A percentile compares a stretch with the other conserved stretches of the same genome.
These are phyloP conservation scores for Pomatostomus ruficeps DNA, from an alignment of 2,113 vertebrate species.

Conservation along the genomic window DNA sequence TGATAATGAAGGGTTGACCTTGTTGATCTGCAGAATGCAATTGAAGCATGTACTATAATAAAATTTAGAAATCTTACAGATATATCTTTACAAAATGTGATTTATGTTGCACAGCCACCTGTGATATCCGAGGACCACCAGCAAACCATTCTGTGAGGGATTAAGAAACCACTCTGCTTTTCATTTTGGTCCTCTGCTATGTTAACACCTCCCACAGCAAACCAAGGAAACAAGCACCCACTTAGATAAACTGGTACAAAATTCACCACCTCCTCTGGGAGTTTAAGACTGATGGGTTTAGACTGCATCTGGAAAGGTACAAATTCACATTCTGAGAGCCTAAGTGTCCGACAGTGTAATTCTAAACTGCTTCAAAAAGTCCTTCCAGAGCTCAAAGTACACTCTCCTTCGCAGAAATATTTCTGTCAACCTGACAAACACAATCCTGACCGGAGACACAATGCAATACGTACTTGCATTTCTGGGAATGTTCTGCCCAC, in stretches of 20 bases:
- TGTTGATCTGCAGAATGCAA: background rate
- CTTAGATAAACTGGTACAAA: background rate
- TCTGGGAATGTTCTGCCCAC: background rate
- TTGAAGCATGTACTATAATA: rapidly evolving
- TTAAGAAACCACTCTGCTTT: background rate
- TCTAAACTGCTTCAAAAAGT: background rate
- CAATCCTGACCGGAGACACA: background rate
- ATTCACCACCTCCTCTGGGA: background rate
- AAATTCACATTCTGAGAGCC: background rate
- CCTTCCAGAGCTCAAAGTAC: background rate
- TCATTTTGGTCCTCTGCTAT: background rate
- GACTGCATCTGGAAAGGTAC: background rate
- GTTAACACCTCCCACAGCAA: slow-evolving; percentile 23
- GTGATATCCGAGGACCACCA: background rate
- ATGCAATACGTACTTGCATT: background rate
- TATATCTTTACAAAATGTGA: background rate
- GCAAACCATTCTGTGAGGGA: background rate
- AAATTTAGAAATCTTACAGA: background rate
- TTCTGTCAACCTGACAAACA: background rate
- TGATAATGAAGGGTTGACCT: background rate
- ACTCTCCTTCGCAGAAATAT: background rate
- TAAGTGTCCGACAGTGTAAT: background rate
- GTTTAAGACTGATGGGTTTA: background rate
- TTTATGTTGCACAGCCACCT: background rate
- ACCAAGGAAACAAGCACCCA: background rate